Evolutionary conservation across 1,140 invertebrate species (phyloP), one percentile per base, ranked within the genome.

Genomic region (Plodia interpunctella): DNA sequence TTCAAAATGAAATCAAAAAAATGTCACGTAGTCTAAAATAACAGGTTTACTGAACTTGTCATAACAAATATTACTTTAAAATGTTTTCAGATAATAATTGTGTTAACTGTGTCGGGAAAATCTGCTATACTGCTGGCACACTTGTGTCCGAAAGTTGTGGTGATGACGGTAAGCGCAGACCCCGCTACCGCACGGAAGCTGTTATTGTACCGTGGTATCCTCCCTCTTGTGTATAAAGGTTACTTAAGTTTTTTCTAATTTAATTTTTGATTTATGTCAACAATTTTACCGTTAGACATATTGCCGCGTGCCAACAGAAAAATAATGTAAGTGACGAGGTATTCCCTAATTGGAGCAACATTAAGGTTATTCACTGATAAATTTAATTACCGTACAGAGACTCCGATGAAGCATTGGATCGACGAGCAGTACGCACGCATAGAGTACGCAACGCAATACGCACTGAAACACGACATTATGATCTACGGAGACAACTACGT

Each of bases 201-300:
- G 9, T 62, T 62, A 25, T 13, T 75, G 0, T 66, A 56, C 44
- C 62, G 60, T 49, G 69, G 72, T 2, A 53, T 75, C 15, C 57
- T 72, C 32, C 57, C 72, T 20, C 53, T 75, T n/a, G 55, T 66
- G 19, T 75, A 72, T 57, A 60, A 62, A 49, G 53, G 72, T 75
- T 60, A 72, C 61, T 65, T 19, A 2, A 44, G 20, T 66, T 9
- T 25, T 17, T 0, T 28, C n/a, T 20, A 25, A 25, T 25, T 25
- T 25, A 3, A 25, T 20, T 3, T 9, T 32, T 32, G 4, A 32
- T 32, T 32, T 6, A 3, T 25, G 2, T 3, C 21, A 32, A 9
- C 30, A 6, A 6, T 32, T 32, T 6, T 9, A 32, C 21, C 4
- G 11, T 9, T n/a, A n/a, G n/a, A n/a, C n/a, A n/a, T n/a, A n/a